Evolutionary conservation across 2,888 invertebrate genomes (phyloP).

Genomic region (Drosophila helvetica): DNA sequence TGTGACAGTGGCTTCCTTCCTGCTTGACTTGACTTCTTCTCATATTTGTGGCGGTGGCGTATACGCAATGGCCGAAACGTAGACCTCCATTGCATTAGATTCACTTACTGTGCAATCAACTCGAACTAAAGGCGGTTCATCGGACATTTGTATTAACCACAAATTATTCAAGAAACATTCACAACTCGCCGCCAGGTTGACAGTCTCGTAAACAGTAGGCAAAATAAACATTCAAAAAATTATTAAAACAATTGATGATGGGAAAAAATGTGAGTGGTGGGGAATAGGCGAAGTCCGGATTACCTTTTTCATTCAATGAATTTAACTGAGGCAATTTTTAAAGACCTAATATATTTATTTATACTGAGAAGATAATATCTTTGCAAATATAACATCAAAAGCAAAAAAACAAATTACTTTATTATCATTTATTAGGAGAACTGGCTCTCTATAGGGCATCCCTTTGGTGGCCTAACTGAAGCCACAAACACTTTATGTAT

Average conservation of each 20-base stretch:
- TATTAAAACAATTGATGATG: slow-evolving; percentile 44
- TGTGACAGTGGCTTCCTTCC: slow-evolving; percentile 42
- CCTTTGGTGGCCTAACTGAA: background rate
- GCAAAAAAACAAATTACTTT: too few species aligned
- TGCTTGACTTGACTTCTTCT: slow-evolving; percentile 21
- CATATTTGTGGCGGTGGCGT: slow-evolving; percentile 20
- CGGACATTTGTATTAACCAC: slow-evolving; percentile 32
- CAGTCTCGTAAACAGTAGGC: slow-evolving; percentile 50
- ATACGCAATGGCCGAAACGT: slow-evolving; percentile 41
- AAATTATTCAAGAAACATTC: slow-evolving; percentile 50
- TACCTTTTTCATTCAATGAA: background rate
- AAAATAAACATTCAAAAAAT: slow-evolving; percentile 5
- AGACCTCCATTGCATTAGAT: slow-evolving; percentile 45
- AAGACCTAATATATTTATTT: too few species aligned
- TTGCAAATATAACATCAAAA: too few species aligned
- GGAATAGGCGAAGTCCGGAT: slow-evolving; percentile 14
- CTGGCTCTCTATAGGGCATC: slow-evolving; percentile 9
- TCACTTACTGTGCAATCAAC: slow-evolving; percentile 59
- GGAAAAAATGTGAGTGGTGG: background rate
- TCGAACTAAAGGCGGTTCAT: slow-evolving; percentile 57
- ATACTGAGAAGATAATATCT: too few species aligned
- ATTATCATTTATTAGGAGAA: too few species aligned
- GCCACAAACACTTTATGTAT: background rate
- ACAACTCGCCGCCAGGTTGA: slow-evolving; percentile 56
- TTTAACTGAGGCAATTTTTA: too few species aligned